A percentile compares a stretch with the other conserved stretches of the same genome.
phyloP scores from a whole-genome alignment of 2,113 vertebrate species.

The Solea solea region DNA sequence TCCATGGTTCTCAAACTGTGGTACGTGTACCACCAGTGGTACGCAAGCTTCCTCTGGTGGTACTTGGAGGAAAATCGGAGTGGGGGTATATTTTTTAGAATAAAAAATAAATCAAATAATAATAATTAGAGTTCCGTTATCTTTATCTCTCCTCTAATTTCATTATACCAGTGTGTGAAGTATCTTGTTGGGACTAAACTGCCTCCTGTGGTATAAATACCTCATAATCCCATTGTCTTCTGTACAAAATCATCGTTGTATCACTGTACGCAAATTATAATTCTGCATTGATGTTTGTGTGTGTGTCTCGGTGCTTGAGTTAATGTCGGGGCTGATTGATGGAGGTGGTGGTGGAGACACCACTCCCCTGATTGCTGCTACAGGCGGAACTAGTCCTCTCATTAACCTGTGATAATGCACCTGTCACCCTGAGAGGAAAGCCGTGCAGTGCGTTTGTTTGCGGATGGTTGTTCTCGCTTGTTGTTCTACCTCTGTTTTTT shows the following conservation, averaged over 20 bases:
- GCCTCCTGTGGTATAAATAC: slow-evolving; percentile 41
- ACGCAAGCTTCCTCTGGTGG: no score
- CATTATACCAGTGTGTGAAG: no score
- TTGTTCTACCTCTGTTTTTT: not conserved
- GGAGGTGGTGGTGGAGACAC: slow-evolving; percentile 42
- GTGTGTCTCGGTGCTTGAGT: slow-evolving; percentile 12
- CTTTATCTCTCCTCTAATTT: no score
- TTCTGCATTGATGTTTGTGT: slow-evolving; percentile 1
- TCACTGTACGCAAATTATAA: slow-evolving; percentile 14
- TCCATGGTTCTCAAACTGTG: no score
- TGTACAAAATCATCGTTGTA: slow-evolving; percentile 18
- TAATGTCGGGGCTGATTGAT: slow-evolving; percentile 69
- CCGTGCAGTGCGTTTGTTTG: slow-evolving; percentile 58
- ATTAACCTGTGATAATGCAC: slow-evolving; percentile 80
- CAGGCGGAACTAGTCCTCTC: slow-evolving; percentile 67
- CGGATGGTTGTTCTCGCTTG: slow-evolving; percentile 42
- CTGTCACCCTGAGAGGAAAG: slow-evolving; percentile 63
- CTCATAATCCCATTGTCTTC: slow-evolving; percentile 50
- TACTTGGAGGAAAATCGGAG: no score
- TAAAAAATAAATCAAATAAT: no score
- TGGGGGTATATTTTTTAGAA: no score
- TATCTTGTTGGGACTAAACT: no score
- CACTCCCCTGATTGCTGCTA: slow-evolving; percentile 60
- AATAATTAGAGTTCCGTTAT: no score
- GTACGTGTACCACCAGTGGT: no score